These are phyloP conservation scores for Microchrysa polita DNA, from an alignment of 2,888 invertebrate genomes.

Conservation along the genomic window DNA sequence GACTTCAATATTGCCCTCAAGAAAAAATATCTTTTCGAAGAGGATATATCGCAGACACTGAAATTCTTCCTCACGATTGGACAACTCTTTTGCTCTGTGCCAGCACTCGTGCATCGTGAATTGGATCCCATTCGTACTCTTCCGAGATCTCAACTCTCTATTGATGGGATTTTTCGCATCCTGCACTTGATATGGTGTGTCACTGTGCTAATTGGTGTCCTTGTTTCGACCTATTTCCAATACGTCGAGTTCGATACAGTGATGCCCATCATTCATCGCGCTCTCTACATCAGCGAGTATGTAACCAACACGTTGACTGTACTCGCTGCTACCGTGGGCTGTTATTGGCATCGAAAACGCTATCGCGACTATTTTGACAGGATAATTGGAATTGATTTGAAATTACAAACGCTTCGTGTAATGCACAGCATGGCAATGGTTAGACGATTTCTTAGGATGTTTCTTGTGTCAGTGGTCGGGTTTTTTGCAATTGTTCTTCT, in stretches of 20 bases:
- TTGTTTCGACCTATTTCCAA: constrained; percentile 37
- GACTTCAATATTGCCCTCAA: neutral
- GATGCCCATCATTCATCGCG: constrained; percentile 37
- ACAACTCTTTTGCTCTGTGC: constrained; percentile 37
- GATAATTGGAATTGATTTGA: constrained; percentile 42
- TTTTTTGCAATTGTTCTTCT: constrained; percentile 28
- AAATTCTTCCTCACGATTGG: constrained; percentile 30
- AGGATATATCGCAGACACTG: constrained; percentile 11
- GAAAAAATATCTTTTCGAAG: constrained; percentile 13
- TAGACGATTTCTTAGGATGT: constrained; percentile 5
- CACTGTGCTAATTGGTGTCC: constrained; percentile 11
- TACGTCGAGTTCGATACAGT: constrained; percentile 37
- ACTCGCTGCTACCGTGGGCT: constrained; percentile 26
- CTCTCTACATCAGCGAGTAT: constrained; percentile 44
- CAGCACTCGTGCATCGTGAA: constrained; percentile 16
- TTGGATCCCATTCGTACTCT: constrained; percentile 3
- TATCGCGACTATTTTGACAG: constrained; percentile 38
- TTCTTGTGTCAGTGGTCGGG: neutral
- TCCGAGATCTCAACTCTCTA: neutral
- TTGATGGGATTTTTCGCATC: neutral
- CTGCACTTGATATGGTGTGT: constrained; percentile 39
- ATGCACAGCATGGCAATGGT: constrained; percentile 1
- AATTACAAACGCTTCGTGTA: constrained; percentile 30
- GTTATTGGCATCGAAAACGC: constrained; percentile 29
- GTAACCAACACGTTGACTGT: constrained; percentile 40